Evolutionary conservation across 1,140 invertebrate genomes (phyloP), one percentile per base, ranked within the genome.

Genomic region (Drosophila setifemur): DNA sequence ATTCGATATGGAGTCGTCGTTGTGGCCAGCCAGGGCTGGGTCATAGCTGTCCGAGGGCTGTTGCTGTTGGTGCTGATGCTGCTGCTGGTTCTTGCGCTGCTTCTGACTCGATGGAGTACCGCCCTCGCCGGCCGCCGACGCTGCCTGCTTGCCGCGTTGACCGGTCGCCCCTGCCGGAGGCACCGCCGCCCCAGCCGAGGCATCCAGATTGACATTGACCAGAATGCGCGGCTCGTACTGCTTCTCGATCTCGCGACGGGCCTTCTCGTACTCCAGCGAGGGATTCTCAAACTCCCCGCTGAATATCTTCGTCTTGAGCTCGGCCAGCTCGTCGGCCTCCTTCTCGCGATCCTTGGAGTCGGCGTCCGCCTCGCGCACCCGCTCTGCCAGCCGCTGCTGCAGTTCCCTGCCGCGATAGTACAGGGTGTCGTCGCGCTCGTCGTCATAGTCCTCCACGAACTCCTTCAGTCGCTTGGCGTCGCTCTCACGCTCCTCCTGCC

Each of bases 391-490:
- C n/a, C 98, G 92, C 57, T 96, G 93, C 87, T 96, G 95, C 39
- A 99, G 91, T 88, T 97, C 96, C 91, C 97, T 95, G 25, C 97
- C 96, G 74, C 95, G 98, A 91, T 99, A 99, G 92, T 97, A 99
- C 90, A 99, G 99, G 19, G 95, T 93, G 90, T 99, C 98, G 91
- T 99, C 97, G 42, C 97, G 92, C 91, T 99, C 97, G 91, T 99
- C 98, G 91, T 99, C 98, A 90, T 99, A 99, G 91, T 99, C 98
- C 91, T 99, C 98, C 6, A 99, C 93, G 90, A 99, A 99, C 92
- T 99, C 97, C 91, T 98, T 98, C 8, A 99, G 92, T 31, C 96
- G 93, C 91, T 97, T 97, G 0, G 97, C 98, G 91, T 99, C 98
- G 61, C 94, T 94, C 88, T 96, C 94, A 55, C 96, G 91, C 87